Base-by-base conservation (phyloP, 2,888 invertebrate species). In the Callyntrura sp. region DNA sequence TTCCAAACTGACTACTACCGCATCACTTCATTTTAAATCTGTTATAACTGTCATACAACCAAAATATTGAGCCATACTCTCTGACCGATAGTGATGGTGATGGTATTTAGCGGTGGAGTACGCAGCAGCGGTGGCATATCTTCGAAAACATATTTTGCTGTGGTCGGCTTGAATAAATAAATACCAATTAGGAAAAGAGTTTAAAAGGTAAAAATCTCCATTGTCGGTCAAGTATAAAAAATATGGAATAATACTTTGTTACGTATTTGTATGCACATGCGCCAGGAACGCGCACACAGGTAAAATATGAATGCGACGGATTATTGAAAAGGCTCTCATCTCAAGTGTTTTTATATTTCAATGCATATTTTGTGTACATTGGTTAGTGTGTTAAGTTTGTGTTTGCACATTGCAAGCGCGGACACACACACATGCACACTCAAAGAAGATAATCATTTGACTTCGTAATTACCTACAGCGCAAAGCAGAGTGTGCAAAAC, bases 1-100 rank as follows among this genome's bases (percentile, higher is more conserved):
- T 20, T 45, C 48, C 2, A 45, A 73, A 73, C 23, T 43, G n/a
- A n/a, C 20, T 11, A 73, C 20, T 73, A 48, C 73, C 73, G 73
- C 68, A n/a, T 68, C 25, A n/a, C n/a, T n/a, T 65, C 60, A 17
- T 60, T 5, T 60, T 3, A 17, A 17, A 65, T 57, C n/a, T 14
- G 57, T n/a, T 14, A 12, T 14, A 3, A 14, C 14, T 57, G n/a
- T n/a, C n/a, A 57, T 57, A 14, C 57, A 57, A 20, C 17, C 4
- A 45, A 11, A 45, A 45, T 45, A 11, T 45, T 45, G 45, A 45
- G 45, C 11, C 11, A 11, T 45, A 45, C n/a, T n/a, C n/a, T n/a
- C n/a, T n/a, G n/a, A 45, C 6, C 45, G 45, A 8, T 11, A 45
- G 45, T 45, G 3, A 11, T 60, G 4, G 6, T 60, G 12, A 60